A percentile compares a stretch with the other conserved stretches of the same genome.
Conservation (phyloP, 2,888 invertebrate genomes). For the Halocaridina rubra region DNA sequence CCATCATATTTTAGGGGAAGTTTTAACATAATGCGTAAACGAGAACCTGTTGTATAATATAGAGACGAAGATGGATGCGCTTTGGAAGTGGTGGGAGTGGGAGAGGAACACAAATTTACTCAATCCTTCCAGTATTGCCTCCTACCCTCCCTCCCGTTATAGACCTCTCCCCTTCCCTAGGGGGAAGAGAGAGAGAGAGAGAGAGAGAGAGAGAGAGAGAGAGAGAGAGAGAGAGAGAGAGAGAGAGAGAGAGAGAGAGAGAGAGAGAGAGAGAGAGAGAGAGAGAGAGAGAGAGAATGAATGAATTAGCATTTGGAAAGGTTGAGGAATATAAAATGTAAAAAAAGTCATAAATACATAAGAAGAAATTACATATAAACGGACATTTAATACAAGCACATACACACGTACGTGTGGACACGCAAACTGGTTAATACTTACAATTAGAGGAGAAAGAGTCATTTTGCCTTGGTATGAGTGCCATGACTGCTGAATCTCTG, state of each 20-base stretch:
- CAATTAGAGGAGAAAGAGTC: conserved; percentile 62
- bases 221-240: neutral
- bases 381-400: neutral
- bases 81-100: neutral
- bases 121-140: too few relatives aligned
- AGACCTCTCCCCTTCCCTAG: neutral
- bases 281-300: neutral
- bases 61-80: neutral
- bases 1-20: neutral
- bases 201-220: neutral
- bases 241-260: conserved; percentile 4
- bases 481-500: conserved; percentile 95
- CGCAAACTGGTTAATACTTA: conserved; percentile 9
- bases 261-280: neutral
- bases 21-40: neutral
- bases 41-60: neutral
- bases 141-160: too few relatives aligned
- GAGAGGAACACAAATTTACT: neutral
- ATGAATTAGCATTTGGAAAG: too few relatives aligned
- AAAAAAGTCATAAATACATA: too few relatives aligned
- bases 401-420: neutral
- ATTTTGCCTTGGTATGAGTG: conserved; percentile 77
- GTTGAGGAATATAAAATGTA: too few relatives aligned
- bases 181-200: neutral
- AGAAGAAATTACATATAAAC: too few relatives aligned